Percentiles rank a stretch among this genome's conserved stretches.
Conservation (phyloP, 2,797 vertebrate genomes). For the Pipistrellus pygmaeus region DNA sequence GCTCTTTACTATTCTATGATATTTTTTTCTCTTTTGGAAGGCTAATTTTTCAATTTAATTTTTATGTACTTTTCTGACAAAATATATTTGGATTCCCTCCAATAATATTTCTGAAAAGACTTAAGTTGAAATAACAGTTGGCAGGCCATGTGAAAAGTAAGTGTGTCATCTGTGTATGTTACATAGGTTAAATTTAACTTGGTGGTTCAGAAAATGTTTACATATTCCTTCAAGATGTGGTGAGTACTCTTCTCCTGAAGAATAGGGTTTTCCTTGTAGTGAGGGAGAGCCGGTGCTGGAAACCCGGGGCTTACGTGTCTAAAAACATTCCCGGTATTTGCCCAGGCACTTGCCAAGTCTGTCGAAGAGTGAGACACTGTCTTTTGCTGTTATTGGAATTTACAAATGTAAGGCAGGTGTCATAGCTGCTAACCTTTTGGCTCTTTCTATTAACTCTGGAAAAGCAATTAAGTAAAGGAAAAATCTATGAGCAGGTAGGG, state of each 20-base stretch:
- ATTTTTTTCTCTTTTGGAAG: slow-evolving; percentile 19
- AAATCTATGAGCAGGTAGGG: slow-evolving; percentile 27
- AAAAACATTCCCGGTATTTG: slow-evolving; percentile 74
- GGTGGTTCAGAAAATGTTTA: slow-evolving; percentile 20
- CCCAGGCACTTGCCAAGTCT: slow-evolving; percentile 52
- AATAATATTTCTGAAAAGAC: slow-evolving; percentile 16
- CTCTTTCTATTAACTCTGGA: slow-evolving; percentile 62
- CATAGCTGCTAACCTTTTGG: slow-evolving; percentile 48
- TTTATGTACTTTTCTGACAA: slow-evolving; percentile 40
- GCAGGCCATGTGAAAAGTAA: slow-evolving; percentile 23
- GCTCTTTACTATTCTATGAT: slow-evolving; percentile 1
- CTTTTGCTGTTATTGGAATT: slow-evolving; percentile 75
- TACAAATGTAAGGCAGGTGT: slow-evolving; percentile 70
- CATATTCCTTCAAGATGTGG: slow-evolving; percentile 26
- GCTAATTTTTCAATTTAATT: slow-evolving; percentile 24
- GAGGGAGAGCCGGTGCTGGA: neutral
- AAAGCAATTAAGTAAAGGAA: slow-evolving; percentile 75
- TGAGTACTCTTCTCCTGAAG: slow-evolving; percentile 35
- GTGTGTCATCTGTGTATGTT: slow-evolving; percentile 17
- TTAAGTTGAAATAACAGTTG: slow-evolving; percentile 20
- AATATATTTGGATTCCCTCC: slow-evolving; percentile 23
- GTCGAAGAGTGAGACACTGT: slow-evolving; percentile 50
- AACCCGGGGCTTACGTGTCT: neutral
- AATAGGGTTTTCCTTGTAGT: slow-evolving; percentile 58
- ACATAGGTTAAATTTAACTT: slow-evolving; percentile 54